phyloP scores from a whole-genome alignment of 1,140 invertebrate genomes.

The Caenorhabditis latens region DNA sequence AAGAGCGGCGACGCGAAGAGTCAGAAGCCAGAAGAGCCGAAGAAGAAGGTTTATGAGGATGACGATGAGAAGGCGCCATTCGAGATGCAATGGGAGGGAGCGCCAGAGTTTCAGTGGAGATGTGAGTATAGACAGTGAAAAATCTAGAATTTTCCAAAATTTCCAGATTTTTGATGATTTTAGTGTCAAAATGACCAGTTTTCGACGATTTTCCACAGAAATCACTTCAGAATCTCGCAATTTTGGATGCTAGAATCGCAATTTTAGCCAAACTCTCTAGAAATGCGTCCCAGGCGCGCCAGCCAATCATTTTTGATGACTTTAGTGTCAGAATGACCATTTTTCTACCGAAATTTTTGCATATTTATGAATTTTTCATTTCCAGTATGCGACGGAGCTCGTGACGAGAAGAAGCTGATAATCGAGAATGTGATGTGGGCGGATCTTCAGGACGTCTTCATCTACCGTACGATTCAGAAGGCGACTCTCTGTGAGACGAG shows the following conservation, averaged over 20 bases:
- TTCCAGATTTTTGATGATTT: background rate
- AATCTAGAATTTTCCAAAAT: background rate
- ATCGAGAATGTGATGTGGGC: slow-evolving; percentile 50
- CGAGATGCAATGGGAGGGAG: slow-evolving; percentile 60
- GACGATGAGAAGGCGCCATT: slow-evolving; percentile 58
- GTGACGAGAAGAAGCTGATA: slow-evolving; percentile 41
- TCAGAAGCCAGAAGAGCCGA: slow-evolving; percentile 35
- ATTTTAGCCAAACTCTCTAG: no score
- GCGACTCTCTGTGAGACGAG: slow-evolving; percentile 14
- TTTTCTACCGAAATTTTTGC: no score
- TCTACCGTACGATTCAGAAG: slow-evolving; percentile 51
- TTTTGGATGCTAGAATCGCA: no score
- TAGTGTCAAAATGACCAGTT: no score
- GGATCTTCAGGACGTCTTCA: slow-evolving; percentile 46
- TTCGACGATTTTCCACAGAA: no score
- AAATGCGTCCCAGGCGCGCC: no score
- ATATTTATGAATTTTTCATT: no score
- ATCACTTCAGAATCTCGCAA: no score
- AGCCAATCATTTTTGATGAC: no score
- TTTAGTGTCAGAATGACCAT: no score
- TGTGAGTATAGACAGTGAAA: background rate
- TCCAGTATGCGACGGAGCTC: slow-evolving; percentile 48
- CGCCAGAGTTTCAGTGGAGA: slow-evolving; percentile 64
- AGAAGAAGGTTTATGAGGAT: slow-evolving; percentile 58
- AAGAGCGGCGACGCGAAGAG: background rate